These are phyloP conservation scores for Anguilla megastoma DNA, from an alignment of 2,797 vertebrate genomes.

Conservation along the genomic window DNA sequence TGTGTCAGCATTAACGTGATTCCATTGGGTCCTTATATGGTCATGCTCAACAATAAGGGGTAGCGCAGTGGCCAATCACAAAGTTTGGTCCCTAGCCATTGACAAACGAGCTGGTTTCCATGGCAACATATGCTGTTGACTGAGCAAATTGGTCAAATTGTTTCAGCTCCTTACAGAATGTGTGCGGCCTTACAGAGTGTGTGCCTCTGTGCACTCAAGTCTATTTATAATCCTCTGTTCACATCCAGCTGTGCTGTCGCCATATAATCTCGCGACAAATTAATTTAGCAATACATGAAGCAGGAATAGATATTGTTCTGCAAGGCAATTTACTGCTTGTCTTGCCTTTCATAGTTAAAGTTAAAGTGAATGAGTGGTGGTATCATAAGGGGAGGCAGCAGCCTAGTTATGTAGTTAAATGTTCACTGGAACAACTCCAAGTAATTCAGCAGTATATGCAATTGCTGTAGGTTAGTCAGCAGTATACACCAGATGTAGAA, in stretches of 20 bases:
- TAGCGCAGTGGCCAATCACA: constrained; percentile 11
- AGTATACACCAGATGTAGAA: background rate
- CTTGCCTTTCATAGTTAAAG: background rate
- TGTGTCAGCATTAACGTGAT: background rate
- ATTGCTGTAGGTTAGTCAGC: background rate
- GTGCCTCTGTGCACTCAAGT: constrained; percentile 11
- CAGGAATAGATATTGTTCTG: background rate
- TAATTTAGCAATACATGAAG: background rate
- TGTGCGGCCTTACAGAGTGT: background rate
- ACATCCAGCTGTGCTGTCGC: background rate
- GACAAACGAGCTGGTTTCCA: constrained; percentile 13
- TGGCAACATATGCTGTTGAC: constrained; percentile 20
- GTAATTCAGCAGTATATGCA: background rate
- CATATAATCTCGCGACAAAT: background rate
- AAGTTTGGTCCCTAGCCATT: background rate
- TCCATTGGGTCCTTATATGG: background rate
- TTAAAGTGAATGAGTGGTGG: background rate
- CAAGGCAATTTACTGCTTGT: background rate
- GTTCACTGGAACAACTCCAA: background rate
- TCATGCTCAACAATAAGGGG: background rate
- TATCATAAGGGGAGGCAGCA: background rate
- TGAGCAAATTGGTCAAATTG: constrained; percentile 26
- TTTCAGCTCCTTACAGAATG: constrained; percentile 12
- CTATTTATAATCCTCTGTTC: background rate
- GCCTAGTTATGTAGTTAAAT: background rate